Evolutionary conservation across 2,113 vertebrate genomes (phyloP).

Genomic region (Butastur rufipennis): DNA sequence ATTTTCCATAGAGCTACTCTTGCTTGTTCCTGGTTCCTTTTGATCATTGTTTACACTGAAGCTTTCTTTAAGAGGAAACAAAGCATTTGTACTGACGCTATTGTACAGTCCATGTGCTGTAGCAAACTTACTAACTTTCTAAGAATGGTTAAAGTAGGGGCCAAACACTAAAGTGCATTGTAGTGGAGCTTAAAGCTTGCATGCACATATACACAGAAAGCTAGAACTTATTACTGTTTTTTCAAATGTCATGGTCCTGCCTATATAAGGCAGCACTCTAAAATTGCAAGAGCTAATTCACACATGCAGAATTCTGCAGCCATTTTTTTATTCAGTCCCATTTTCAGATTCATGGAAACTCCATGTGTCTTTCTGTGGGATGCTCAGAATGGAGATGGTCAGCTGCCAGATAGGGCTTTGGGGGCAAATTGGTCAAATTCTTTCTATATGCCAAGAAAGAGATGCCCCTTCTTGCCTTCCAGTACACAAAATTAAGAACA

Average conservation of each 20-base stretch:
- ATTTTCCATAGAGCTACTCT: slow-evolving; percentile 30
- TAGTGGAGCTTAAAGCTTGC: not conserved
- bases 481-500: not conserved
- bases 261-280: not conserved
- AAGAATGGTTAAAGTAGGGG: slow-evolving; percentile 40
- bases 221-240: not conserved
- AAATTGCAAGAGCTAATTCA: not conserved
- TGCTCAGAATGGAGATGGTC: not conserved
- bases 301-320: not conserved
- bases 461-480: not conserved
- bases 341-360: not conserved
- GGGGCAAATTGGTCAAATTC: not conserved
- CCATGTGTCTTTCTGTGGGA: not conserved
- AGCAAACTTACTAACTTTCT: slow-evolving; percentile 17
- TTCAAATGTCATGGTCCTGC: not conserved
- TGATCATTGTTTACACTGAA: slow-evolving; percentile 48
- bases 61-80: slow-evolving; percentile 39
- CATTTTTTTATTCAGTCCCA: not conserved
- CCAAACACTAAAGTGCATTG: not conserved
- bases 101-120: not conserved
- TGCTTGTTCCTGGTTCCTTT: slow-evolving; percentile 16
- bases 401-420: not conserved
- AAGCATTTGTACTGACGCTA: slow-evolving; percentile 34
- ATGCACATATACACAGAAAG: not conserved
- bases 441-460: not conserved